Percentiles rank a stretch among this genome's conserved stretches.
phyloP scores from a whole-genome alignment of 2,888 invertebrate species.

The Zootermopsis nevadensis region DNA sequence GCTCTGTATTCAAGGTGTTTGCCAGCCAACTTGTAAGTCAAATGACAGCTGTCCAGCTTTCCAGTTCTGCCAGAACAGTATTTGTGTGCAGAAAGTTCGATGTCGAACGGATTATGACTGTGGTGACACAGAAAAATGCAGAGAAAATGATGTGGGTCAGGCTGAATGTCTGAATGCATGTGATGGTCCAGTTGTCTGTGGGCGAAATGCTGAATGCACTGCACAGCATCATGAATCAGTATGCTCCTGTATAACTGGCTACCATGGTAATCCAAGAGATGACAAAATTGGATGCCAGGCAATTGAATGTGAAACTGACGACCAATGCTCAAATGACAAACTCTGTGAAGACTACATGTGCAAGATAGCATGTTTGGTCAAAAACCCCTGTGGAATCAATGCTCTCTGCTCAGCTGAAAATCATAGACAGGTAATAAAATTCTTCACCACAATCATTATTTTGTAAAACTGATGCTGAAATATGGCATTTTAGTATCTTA shows the following conservation, averaged over 20 bases:
- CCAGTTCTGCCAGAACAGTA: conserved; percentile 85
- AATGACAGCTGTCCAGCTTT: conserved; percentile 87
- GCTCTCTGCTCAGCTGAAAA: conserved; percentile 87
- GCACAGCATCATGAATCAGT: conserved; percentile 78
- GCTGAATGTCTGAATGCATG: conserved; percentile 83
- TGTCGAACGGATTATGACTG: conserved; percentile 82
- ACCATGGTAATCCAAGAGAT: conserved; percentile 78
- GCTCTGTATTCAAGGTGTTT: conserved; percentile 86
- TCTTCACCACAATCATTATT: neutral
- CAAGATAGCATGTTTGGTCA: conserved; percentile 84
- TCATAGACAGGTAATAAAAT: conserved; percentile 72
- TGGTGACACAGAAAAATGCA: conserved; percentile 77
- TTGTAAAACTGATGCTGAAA: neutral
- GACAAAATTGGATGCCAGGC: conserved; percentile 83
- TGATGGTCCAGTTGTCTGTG: conserved; percentile 76
- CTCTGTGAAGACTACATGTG: conserved; percentile 85
- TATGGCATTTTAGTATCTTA: neutral
- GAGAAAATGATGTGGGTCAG: conserved; percentile 74
- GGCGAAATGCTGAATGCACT: conserved; percentile 84
- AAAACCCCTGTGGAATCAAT: conserved; percentile 87
- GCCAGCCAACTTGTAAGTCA: conserved; percentile 83
- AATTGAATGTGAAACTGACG: conserved; percentile 78
- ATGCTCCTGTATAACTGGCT: conserved; percentile 83
- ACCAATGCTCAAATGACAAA: conserved; percentile 84
- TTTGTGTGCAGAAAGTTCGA: conserved; percentile 85